Evolutionary conservation across 2,113 vertebrate species (phyloP), one percentile per base, ranked within the genome.

Genomic region (Melanotaenia duboulayi): DNA sequence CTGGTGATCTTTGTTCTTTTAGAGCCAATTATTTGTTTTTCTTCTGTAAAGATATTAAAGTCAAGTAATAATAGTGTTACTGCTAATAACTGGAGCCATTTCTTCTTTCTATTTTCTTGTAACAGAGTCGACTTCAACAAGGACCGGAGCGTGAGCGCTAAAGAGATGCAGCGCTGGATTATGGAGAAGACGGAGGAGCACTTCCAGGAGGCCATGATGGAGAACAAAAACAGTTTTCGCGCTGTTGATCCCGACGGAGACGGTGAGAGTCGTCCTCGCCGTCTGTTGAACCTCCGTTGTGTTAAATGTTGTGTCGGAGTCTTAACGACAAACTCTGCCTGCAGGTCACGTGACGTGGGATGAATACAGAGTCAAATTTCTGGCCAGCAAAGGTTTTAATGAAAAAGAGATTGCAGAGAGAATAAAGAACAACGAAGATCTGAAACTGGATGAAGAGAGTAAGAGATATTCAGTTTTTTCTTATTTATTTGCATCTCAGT

Each of bases 381-480:
- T 99, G 85, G 96, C 93, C 7, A 99, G 97, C 90, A 99, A 98
- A 89, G 97, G 98, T n/a, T 95, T 98, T 78, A 91, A 93, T 0
- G 97, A 99, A 25, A 95, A 93, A 28, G 96, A 97, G 39, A 78
- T 98, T 0, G 94, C 94, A 0, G 95, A 96, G 44, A 98, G 97
- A 88, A 92, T 99, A 0, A 97, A 88, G 85, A 97, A 95, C 35
- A 96, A 96, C 0, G 95, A 97, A 80, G 97, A 99, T 60, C 40
- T 99, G 63, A 98, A 98, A 76, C 92, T 99, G 28, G 98, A 99
- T 11, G 97, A 99, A 59, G 98, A 99, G 83, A 99, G 98, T 99
- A 93, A 96, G 98, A 95, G 75, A 44, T n/a, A 12, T 22, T 35
- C 4, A 22, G 1, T 8, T 3, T 4, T 22, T 22, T 12, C 9